phyloP scores from a whole-genome alignment of 2,797 vertebrate species.

The Botia almorhae region DNA sequence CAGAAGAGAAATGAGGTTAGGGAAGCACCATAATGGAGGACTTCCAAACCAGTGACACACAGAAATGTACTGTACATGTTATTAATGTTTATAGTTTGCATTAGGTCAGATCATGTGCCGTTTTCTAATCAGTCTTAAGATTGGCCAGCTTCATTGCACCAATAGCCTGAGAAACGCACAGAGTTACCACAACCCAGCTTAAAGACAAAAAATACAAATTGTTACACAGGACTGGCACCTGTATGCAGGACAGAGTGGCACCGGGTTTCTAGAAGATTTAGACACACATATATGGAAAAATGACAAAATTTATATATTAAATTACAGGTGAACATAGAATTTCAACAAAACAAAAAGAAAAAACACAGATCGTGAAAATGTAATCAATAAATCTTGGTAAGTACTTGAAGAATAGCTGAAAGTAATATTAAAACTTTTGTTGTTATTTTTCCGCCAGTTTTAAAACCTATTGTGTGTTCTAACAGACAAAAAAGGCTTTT shows the following conservation, averaged over 20 bases:
- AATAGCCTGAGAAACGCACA: too few relatives aligned
- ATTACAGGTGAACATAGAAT: neutral
- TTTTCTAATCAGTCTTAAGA: conserved; percentile 5
- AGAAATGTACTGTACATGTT: neutral
- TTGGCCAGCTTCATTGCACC: too few relatives aligned
- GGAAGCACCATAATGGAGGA: conserved; percentile 14
- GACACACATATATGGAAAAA: too few relatives aligned
- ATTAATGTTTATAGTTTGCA: neutral
- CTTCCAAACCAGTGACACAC: conserved; percentile 25
- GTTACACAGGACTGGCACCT: too few relatives aligned
- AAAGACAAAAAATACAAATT: too few relatives aligned
- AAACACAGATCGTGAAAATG: neutral
- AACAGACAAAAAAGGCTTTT: neutral
- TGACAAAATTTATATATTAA: neutral
- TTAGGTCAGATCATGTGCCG: neutral
- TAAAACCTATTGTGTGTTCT: neutral
- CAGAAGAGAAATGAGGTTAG: conserved; percentile 8
- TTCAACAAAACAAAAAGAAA: neutral
- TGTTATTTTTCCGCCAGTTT: conserved; percentile 2
- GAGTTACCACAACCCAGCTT: too few relatives aligned
- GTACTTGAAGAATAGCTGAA: neutral
- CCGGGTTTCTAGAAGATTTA: neutral
- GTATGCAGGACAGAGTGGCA: neutral
- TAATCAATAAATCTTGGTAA: conserved; percentile 12
- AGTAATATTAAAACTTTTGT: neutral